Percentiles rank a stretch among this genome's conserved stretches.
phyloP scores from a whole-genome alignment of 2,797 vertebrate species.

The Lindbergichthys nudifrons region DNA sequence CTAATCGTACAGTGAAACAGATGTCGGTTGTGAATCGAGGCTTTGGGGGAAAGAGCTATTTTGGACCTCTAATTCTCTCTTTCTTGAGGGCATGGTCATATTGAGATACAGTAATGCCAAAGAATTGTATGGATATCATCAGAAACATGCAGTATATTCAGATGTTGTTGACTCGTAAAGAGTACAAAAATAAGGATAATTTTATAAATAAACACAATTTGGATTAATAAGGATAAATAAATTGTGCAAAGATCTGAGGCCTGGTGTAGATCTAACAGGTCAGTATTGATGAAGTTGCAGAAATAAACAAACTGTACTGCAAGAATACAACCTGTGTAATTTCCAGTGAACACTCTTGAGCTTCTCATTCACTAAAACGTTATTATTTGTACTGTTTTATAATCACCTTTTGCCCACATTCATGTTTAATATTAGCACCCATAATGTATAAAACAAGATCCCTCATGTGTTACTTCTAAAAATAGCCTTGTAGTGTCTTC shows the following conservation, averaged over 20 bases:
- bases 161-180: neutral
- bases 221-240: too few species aligned
- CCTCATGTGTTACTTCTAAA: constrained; percentile 22
- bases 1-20: constrained; percentile 53
- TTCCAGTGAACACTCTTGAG: neutral
- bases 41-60: constrained; percentile 50
- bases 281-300: neutral
- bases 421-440: neutral
- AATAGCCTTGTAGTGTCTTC: constrained; percentile 48
- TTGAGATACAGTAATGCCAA: constrained; percentile 1
- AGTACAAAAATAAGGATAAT: neutral
- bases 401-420: neutral
- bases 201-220: neutral
- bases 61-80: constrained; percentile 27
- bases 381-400: neutral
- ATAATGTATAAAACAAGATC: neutral
- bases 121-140: constrained; percentile 1
- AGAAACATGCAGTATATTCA: neutral
- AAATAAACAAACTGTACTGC: neutral
- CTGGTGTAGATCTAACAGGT: too few species aligned
- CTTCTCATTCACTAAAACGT: neutral
- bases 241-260: too few species aligned
- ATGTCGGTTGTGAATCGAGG: constrained; percentile 48
- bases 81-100: neutral
- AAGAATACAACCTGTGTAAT: neutral